These are phyloP conservation scores for Setophaga coronata DNA, from an alignment of 2,113 vertebrate genomes.

Conservation along the genomic window DNA sequence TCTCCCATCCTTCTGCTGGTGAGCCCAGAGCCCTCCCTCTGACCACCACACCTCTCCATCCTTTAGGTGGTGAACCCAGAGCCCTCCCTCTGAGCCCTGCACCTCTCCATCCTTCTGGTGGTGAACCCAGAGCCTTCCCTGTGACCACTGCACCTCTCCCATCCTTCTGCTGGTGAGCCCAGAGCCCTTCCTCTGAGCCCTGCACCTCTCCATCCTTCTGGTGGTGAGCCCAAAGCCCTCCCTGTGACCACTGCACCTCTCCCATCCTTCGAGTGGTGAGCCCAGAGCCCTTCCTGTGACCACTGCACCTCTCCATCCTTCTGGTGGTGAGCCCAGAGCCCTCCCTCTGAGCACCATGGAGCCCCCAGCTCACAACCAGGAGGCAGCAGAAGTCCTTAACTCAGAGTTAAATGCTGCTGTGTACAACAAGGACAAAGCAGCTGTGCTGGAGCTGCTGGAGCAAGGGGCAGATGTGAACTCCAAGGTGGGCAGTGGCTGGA, in stretches of 20 bases:
- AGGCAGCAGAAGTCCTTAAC: background rate
- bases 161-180: background rate
- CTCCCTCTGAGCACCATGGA: background rate
- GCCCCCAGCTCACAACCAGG: background rate
- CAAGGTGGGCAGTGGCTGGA: slow-evolving; percentile 46
- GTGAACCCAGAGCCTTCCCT: background rate
- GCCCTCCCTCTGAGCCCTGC: background rate
- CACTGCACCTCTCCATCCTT: background rate
- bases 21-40: background rate
- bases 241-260: background rate
- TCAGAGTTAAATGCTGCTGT: background rate
- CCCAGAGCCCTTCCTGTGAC: background rate
- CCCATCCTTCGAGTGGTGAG: background rate
- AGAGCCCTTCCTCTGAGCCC: background rate
- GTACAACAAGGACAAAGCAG: rapidly evolving
- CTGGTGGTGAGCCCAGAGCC: background rate
- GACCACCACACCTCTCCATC: background rate
- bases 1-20: background rate
- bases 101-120: background rate
- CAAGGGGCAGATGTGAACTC: slow-evolving; percentile 63
- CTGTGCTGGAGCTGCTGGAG: slow-evolving; percentile 48
- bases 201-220: background rate
- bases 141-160: background rate
- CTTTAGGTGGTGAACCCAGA: background rate
- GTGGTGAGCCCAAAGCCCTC: background rate